Conservation (phyloP, 2,797 vertebrate species). For the Geotrypetes seraphini region DNA sequence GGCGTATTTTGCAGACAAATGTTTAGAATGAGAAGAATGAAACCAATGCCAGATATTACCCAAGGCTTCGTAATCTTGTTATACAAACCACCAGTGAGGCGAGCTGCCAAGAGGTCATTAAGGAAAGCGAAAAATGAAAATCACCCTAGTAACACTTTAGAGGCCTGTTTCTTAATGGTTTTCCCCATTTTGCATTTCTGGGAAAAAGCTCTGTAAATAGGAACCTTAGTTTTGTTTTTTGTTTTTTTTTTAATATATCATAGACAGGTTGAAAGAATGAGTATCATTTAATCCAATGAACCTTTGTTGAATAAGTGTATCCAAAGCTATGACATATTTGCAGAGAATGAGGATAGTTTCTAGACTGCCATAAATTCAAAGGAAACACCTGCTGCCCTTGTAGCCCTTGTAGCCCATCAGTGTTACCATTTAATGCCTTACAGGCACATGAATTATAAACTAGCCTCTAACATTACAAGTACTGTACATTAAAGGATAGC, state of each 20-base stretch:
- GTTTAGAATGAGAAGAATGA: no score
- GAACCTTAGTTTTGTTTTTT: conserved; percentile 6
- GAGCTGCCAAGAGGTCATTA: no score
- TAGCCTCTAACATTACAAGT: conserved; percentile 7
- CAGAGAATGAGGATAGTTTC: conserved; percentile 25
- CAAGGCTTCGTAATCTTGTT: no score
- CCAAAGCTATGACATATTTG: conserved; percentile 19
- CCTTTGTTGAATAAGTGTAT: conserved; percentile 18
- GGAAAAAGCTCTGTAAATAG: no score
- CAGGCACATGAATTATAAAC: conserved; percentile 49
- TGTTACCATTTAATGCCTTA: conserved; percentile 36
- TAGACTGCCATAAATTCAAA: conserved; percentile 44
- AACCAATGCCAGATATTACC: no score
- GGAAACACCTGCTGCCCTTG: conserved; percentile 34
- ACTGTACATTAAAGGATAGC: no score
- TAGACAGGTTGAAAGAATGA: conserved; percentile 18
- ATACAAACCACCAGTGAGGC: no score
- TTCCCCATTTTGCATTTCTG: no score
- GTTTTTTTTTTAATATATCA: conserved; percentile 2
- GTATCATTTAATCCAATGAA: conserved; percentile 7
- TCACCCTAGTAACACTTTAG: no score
- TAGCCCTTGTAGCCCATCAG: conserved; percentile 46
- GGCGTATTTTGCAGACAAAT: no score
- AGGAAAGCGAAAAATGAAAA: no score
- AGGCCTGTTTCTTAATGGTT: no score